Conservation (phyloP, 2,888 invertebrate genomes). For the Lordiphosa fenestrarum region DNA sequence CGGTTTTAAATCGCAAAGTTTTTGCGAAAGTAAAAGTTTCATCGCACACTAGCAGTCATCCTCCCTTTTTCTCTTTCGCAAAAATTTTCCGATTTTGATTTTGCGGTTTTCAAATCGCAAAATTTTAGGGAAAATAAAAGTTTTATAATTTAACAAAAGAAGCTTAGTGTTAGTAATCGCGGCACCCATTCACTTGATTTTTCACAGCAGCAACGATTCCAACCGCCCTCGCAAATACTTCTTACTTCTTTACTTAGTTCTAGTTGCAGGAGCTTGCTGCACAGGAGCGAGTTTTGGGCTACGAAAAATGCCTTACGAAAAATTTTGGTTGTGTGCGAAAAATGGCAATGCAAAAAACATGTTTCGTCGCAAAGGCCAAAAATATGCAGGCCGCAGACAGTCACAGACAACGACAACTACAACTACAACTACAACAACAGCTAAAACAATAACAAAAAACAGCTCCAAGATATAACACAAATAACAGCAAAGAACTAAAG, state of each 20-base stretch:
- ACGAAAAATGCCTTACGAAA: constrained; percentile 16
- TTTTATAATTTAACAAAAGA: too few species aligned
- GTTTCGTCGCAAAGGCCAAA: constrained; percentile 52
- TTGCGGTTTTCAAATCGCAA: too few species aligned
- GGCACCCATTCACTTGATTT: too few species aligned
- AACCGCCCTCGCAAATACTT: not conserved
- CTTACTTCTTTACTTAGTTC: constrained; percentile 9
- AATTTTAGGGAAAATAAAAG: too few species aligned
- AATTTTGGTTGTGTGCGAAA: constrained; percentile 20
- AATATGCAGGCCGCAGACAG: constrained; percentile 65
- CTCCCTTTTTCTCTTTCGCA: too few species aligned
- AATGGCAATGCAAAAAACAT: constrained; percentile 53
- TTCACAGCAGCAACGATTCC: too few species aligned
- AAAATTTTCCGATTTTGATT: too few species aligned
- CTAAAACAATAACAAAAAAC: not conserved
- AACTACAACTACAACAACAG: constrained; percentile 4
- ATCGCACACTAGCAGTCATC: too few species aligned
- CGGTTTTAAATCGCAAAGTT: too few species aligned
- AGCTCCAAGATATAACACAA: constrained; percentile 8
- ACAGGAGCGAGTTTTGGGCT: too few species aligned
- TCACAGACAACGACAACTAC: constrained; percentile 38
- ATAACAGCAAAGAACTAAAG: constrained; percentile 5
- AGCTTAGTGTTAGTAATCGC: too few species aligned
- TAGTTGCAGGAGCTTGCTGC: not conserved
- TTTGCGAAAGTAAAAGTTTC: too few species aligned